Conservation (phyloP, 1,140 invertebrate species). For the Hesperophylax magnus region DNA sequence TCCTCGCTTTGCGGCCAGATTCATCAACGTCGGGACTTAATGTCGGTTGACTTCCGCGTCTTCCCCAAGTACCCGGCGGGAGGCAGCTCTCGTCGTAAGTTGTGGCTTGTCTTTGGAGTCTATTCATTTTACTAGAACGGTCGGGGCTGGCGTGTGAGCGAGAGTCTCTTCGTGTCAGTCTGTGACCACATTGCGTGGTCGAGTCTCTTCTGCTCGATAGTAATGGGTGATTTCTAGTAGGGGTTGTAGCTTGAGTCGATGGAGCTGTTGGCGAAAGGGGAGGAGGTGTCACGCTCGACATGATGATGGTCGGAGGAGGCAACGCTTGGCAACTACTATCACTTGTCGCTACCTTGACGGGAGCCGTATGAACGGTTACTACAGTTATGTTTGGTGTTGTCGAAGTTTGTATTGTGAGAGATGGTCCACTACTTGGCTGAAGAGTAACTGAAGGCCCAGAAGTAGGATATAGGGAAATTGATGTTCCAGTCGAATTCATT, state of each 20-base stretch:
- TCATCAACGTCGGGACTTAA: conserved; percentile 80
- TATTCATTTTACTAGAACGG: conserved; percentile 77
- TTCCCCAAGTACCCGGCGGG: conserved; percentile 79
- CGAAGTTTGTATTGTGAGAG: conserved; percentile 62
- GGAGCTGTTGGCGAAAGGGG: conserved; percentile 78
- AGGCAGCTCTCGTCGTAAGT: conserved; percentile 87
- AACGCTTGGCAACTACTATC: conserved; percentile 75
- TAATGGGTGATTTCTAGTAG: conserved; percentile 72
- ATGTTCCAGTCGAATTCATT: conserved; percentile 69
- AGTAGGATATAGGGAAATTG: conserved; percentile 63
- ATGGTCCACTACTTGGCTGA: conserved; percentile 68
- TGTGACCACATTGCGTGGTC: conserved; percentile 82
- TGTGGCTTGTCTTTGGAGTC: conserved; percentile 87
- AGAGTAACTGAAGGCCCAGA: conserved; percentile 69
- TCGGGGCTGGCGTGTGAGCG: conserved; percentile 78
- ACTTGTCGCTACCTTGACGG: conserved; percentile 50
- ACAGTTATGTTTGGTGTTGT: conserved; percentile 48
- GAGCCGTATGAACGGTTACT: conserved; percentile 49
- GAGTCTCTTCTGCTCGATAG: conserved; percentile 82
- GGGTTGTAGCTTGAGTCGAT: conserved; percentile 68
- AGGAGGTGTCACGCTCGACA: conserved; percentile 84
- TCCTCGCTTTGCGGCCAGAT: conserved; percentile 79
- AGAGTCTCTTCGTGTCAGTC: conserved; percentile 77
- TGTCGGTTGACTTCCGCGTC: conserved; percentile 80
- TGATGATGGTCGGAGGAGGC: conserved; percentile 85